Percentiles rank a stretch among this genome's conserved stretches.
Evolutionary conservation across 2,888 invertebrate species (phyloP).

Genomic region (Caenorhabditis sp.): DNA sequence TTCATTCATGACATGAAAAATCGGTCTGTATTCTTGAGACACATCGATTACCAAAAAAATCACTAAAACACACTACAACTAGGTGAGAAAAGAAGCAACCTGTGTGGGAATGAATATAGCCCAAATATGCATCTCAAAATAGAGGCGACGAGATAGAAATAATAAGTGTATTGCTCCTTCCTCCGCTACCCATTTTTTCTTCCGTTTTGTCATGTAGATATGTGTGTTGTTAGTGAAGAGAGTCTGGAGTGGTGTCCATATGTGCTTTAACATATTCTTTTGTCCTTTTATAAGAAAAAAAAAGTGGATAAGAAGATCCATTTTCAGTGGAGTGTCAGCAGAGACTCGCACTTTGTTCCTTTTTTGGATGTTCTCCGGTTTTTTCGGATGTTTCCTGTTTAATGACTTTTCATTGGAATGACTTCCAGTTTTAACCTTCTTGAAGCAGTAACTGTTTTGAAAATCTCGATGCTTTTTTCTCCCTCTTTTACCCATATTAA

Average conservation of each 20-base stretch:
- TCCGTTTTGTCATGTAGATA: constrained; percentile 41
- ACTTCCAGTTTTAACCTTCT: too few relatives aligned
- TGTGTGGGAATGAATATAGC: not conserved
- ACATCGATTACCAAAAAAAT: too few relatives aligned
- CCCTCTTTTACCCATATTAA: too few relatives aligned
- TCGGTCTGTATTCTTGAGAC: too few relatives aligned
- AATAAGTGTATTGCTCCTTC: not conserved
- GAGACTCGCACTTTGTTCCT: constrained; percentile 16
- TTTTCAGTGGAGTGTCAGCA: not conserved
- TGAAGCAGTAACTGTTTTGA: too few relatives aligned
- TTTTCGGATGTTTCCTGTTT: not conserved
- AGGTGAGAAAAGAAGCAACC: not conserved
- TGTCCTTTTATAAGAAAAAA: constrained; percentile 13
- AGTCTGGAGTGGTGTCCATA: not conserved
- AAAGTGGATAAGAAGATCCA: constrained; percentile 15
- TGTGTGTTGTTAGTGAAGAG: constrained; percentile 3
- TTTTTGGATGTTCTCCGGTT: not conserved
- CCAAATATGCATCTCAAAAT: constrained; percentile 22
- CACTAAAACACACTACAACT: not conserved
- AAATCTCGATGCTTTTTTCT: too few relatives aligned
- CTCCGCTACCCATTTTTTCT: constrained; percentile 4
- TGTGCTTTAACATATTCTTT: constrained; percentile 42
- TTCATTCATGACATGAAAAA: too few relatives aligned
- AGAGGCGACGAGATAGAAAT: not conserved
- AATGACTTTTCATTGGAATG: too few relatives aligned